Base-by-base conservation (phyloP, 2,797 vertebrate genomes). In the Syngnathus acus region DNA sequence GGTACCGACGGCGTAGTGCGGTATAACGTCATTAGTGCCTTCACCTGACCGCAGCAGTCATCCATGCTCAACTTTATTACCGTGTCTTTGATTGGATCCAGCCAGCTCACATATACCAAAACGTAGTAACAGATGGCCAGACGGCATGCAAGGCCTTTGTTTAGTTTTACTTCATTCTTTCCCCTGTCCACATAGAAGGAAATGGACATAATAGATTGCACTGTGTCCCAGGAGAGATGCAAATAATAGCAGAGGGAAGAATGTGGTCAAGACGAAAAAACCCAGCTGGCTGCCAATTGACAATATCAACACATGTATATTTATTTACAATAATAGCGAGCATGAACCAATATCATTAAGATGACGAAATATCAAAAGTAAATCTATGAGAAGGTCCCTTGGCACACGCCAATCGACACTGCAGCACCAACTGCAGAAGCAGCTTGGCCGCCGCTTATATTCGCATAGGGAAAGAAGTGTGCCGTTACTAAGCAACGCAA, bases 401-500 rank as follows among this genome's bases (percentile, higher is more conserved):
- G 62, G 74, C 68, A 73, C 68, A 75, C 68, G 66, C 43, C 16
- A 16, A 51, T 68, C 66, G 60, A 38, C 13, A 17, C 51, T 64
- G 67, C 72, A 74, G 59, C 80, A 77, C 75, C 80, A 78, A 78
- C 80, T 75, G 72, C 76, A 62, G 65, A 79, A 73, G 75, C 75
- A 65, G 66, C 64, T 65, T 57, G 47, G 75, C 71, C 50, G 54
- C 68, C 53, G 54, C 68, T 80, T 63, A 72, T 67, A 78, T 73
- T 59, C 76, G 83, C 26, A 26, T 32, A 32, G 39, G 63, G 73
- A 62, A 23, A 53, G 68, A 74, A 51, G 21, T 65, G 71, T 60
- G 73, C 58, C 45, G 87, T 90, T 86, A 81, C 89, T 77, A 88
- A 75, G 89, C 88, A 90, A 90, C 89, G 76, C 78, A 59, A 40